Conservation (phyloP, 2,888 invertebrate genomes). For the Tachina lurida region DNA sequence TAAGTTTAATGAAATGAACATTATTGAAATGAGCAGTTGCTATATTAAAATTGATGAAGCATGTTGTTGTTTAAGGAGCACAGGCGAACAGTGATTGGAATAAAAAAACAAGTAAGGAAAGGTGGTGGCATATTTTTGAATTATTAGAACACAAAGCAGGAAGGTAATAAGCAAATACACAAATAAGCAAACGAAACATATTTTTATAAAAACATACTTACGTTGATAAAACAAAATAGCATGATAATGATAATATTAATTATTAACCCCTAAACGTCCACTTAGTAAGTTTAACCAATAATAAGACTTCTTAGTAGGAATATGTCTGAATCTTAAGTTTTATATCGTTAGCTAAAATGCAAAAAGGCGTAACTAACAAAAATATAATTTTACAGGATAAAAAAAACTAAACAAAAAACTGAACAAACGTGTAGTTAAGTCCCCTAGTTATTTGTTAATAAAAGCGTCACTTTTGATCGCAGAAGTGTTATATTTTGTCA, state of each 20-base stretch:
- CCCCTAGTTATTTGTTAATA: too few species aligned
- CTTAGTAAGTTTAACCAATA: background rate
- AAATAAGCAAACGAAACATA: background rate
- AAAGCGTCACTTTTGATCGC: too few species aligned
- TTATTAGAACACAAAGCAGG: background rate
- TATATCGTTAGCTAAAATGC: too few species aligned
- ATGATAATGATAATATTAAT: background rate
- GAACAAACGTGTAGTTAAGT: too few species aligned
- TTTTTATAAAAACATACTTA: background rate
- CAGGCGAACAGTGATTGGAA: background rate
- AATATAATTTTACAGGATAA: too few species aligned
- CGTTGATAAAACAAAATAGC: background rate
- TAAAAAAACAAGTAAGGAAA: background rate
- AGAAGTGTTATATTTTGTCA: too few species aligned
- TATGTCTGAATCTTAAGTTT: too few species aligned
- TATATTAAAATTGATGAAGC: conserved; percentile 30
- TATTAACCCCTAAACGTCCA: background rate
- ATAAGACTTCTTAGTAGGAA: too few species aligned
- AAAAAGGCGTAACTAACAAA: too few species aligned
- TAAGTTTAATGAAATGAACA: conserved; percentile 61
- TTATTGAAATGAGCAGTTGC: conserved; percentile 56
- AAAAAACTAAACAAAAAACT: too few species aligned
- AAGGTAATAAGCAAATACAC: background rate
- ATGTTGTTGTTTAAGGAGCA: background rate
- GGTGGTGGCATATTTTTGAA: background rate